These are phyloP conservation scores for Mallotus villosus DNA, from an alignment of 2,797 vertebrate genomes.

Conservation along the genomic window DNA sequence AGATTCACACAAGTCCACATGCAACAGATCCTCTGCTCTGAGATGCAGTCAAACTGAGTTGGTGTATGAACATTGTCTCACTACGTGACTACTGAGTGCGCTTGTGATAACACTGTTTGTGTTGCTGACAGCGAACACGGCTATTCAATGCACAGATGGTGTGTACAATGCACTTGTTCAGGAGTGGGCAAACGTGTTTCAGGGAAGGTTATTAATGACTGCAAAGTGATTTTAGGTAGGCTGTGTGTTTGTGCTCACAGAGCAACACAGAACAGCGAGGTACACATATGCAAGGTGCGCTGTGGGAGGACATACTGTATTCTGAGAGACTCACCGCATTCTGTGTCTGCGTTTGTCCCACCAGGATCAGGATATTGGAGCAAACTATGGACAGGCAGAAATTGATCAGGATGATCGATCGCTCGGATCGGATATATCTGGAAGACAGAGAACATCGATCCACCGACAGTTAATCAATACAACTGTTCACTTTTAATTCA, in stretches of 20 bases:
- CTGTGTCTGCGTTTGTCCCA: slow-evolving; percentile 98
- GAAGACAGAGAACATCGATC: slow-evolving; percentile 29
- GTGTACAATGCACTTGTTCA: background rate
- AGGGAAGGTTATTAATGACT: background rate
- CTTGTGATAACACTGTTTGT: too few relatives aligned
- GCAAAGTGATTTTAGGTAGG: background rate
- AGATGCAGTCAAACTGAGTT: background rate
- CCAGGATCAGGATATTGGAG: slow-evolving; percentile 97
- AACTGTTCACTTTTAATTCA: too few relatives aligned
- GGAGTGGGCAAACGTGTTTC: background rate
- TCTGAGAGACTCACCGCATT: slow-evolving; percentile 84
- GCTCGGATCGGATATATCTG: slow-evolving; percentile 96
- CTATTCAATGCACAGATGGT: background rate
- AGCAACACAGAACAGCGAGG: background rate
- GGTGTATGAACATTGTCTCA: too few relatives aligned
- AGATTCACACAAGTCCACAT: slow-evolving; percentile 21
- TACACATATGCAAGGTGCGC: background rate
- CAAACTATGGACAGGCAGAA: slow-evolving; percentile 99
- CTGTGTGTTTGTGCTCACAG: background rate
- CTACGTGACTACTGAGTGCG: too few relatives aligned
- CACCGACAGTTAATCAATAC: background rate
- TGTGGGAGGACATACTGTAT: background rate
- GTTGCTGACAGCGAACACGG: too few relatives aligned
- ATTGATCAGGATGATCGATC: slow-evolving; percentile 98
- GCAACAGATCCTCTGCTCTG: background rate